Conservation (phyloP, 2,113 vertebrate genomes). For the Seriola rivoliana region DNA sequence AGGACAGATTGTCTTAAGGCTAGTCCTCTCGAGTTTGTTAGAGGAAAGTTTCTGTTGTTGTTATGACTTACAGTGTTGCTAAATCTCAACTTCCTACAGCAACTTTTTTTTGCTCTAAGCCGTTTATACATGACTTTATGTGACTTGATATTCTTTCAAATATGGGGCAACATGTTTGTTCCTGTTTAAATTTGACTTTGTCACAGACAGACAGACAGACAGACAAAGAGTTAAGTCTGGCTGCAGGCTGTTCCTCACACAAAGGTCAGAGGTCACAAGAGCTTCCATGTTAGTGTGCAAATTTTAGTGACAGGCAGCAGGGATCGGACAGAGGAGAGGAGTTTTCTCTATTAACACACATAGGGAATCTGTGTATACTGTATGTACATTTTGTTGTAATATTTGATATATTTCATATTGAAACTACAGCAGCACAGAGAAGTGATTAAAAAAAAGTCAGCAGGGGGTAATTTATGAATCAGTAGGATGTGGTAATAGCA, state of each 20-base stretch:
- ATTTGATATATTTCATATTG: slow-evolving; percentile 14
- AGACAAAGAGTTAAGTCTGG: slow-evolving; percentile 38
- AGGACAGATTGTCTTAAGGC: not conserved
- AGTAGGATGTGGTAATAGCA: slow-evolving; percentile 48
- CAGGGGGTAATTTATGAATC: slow-evolving; percentile 47
- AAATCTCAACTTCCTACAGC: not conserved
- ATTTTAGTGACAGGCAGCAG: slow-evolving; percentile 27
- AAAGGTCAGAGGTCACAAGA: slow-evolving; percentile 45
- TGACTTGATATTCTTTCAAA: slow-evolving; percentile 23
- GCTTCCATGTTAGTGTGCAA: slow-evolving; percentile 19
- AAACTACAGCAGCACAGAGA: slow-evolving; percentile 7
- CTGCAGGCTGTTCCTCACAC: slow-evolving; percentile 42
- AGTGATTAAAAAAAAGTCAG: slow-evolving; percentile 20
- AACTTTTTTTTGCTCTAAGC: slow-evolving; percentile 5
- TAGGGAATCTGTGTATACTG: not conserved
- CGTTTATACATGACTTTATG: not conserved
- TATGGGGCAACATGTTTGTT: slow-evolving; percentile 12
- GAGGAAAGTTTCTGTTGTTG: not conserved
- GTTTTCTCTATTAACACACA: not conserved
- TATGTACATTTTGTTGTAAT: not conserved
- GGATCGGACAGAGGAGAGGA: not conserved
- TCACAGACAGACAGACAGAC: slow-evolving; percentile 17
- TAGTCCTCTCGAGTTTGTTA: not conserved
- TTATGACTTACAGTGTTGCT: not conserved
- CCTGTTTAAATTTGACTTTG: slow-evolving; percentile 41